Base-by-base conservation (phyloP, 2,888 invertebrate species). In the Synanthedon tipuliformis region DNA sequence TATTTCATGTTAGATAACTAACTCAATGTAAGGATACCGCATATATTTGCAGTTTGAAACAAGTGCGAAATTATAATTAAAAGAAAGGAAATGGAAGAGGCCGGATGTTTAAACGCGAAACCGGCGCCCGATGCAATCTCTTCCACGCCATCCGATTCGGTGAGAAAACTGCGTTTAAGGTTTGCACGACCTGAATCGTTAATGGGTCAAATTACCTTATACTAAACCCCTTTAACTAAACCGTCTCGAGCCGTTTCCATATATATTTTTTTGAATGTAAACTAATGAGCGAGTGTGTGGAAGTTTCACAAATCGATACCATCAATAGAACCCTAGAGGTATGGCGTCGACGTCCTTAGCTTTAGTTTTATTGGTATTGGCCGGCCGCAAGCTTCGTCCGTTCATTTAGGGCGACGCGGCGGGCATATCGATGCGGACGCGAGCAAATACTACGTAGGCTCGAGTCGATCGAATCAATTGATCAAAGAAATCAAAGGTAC, bases 381-480 rank as follows among this genome's bases (percentile, higher is more conserved):
- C 64, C 66, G 67, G 69, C 67, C 68, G 75, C 76, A 69, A 69
- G 71, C 76, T 69, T 67, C 86, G 86, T 86, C 86, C 85, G 86
- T 83, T 84, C 81, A 83, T 85, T 85, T 82, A 74, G 74, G 58
- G 69, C 73, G 73, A 83, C 82, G 85, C 83, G 85, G 75, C 79
- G 79, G 76, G 86, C 81, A 86, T 85, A 86, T 66, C 77, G 77
- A 84, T 81, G 73, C 59, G 69, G 56, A 57, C 64, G 78, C 77
- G 66, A 79, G 15, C 23, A 49, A 16, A 80, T 77, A 78, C 79
- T 75, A 78, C 66, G 60, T 59, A 64, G 66, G 68, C 69, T 68
- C 72, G 68, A 71, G 69, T 60, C 62, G 51, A 45, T 11, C 54
- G 56, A 54, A 61, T 62, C 61, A 57, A 68, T 65, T 70, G 59